Evolutionary conservation across 2,113 vertebrate species (phyloP), one percentile per base, ranked within the genome.

Genomic region (Mobula hypostoma): DNA sequence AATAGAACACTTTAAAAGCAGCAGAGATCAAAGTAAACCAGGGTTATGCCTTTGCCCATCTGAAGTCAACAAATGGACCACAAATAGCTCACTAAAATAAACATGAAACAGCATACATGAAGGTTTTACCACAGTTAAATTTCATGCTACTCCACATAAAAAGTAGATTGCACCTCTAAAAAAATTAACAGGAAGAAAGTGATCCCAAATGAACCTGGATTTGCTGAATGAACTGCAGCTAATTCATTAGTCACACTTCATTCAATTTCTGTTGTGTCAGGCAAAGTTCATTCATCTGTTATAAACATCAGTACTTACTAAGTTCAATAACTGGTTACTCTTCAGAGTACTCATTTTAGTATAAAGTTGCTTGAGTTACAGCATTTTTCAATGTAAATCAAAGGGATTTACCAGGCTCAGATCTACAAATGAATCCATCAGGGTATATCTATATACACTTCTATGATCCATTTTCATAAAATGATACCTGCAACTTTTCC

Each of bases 231-330:
- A 93, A 40, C 68, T 48, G 24, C n/a, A 74, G 68, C 91, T 74
- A 93, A 93, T 93, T 93, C 68, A 93, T 93, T 74, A 74, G 11
- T 93, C 68, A 93, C 91, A 72, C 70, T 93, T 93, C 72, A 93
- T 93, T 74, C 70, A 93, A 93, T 74, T 93, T 93, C 91, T 40
- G 36, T 74, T 15, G 40, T 48, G 91, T 74, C 68, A 72, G 91
- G 36, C 36, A 93, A 7, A 76, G 68, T 76, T 93, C 91, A 93
- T 7, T 74, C 68, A 93, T 93, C 40, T 93, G 91, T 93, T 93
- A 93, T 56, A 93, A 24, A 93, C 66, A 93, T 74, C 70, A 76
- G 68, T 29, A 56, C 36, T 74, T 93, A 14, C 17, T 27, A 93
- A 74, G 63, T 19, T 36, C 68, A 92, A 92, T 5, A 27, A 80